phyloP scores from a whole-genome alignment of 1,140 invertebrate species.

The Antheraea pernyi region DNA sequence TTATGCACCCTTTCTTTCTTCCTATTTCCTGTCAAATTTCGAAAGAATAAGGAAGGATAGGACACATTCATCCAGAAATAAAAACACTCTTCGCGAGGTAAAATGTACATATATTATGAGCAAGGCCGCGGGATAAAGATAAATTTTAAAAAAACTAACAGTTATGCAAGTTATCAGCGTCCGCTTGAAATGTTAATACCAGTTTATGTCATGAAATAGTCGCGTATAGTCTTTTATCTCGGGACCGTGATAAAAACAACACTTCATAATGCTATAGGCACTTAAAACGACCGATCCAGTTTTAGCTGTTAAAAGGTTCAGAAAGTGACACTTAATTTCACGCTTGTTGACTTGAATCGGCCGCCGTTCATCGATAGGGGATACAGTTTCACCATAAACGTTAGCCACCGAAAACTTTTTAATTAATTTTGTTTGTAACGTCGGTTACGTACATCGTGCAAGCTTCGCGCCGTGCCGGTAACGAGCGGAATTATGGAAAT shows the following conservation, averaged over 20 bases:
- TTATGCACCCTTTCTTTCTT: too few species aligned
- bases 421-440: slow-evolving; percentile 42
- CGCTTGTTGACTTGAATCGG: slow-evolving; percentile 2
- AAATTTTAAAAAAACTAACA: not conserved
- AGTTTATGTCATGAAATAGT: not conserved
- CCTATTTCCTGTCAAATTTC: too few species aligned
- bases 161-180: not conserved
- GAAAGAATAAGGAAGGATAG: too few species aligned
- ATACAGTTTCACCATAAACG: not conserved
- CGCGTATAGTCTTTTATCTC: not conserved
- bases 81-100: too few species aligned
- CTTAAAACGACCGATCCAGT: slow-evolving; percentile 3
- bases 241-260: not conserved
- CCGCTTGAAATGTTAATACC: not conserved
- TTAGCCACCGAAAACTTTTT: slow-evolving; percentile 25
- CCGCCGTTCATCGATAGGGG: not conserved
- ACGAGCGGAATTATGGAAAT: slow-evolving; percentile 60
- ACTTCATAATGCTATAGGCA: not conserved
- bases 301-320: not conserved
- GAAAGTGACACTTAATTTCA: slow-evolving; percentile 14
- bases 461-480: slow-evolving; percentile 22
- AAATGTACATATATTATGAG: too few species aligned
- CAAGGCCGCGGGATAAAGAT: not conserved
- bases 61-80: too few species aligned
- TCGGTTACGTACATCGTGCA: not conserved